phyloP scores from a whole-genome alignment of 2,888 invertebrate species.

The Eledona agricola region DNA sequence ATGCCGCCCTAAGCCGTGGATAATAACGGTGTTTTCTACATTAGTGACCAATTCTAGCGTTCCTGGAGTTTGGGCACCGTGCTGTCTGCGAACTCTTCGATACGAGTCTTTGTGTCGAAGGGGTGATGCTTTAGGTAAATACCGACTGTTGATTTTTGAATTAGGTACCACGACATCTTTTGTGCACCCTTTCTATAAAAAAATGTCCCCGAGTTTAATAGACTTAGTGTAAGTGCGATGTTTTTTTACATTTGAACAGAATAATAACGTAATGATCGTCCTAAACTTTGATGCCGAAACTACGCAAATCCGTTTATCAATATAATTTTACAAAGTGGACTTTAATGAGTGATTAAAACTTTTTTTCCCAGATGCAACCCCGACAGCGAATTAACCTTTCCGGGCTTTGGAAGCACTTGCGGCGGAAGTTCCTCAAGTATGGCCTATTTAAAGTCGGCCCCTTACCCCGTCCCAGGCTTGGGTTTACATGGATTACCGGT shows the following conservation, averaged over 20 bases:
- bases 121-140: slow-evolving; percentile 7
- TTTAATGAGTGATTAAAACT: no score
- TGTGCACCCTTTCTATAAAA: no score
- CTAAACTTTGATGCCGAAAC: no score
- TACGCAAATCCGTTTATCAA: no score
- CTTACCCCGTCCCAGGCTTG: slow-evolving; percentile 67
- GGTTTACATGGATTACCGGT: slow-evolving; percentile 68
- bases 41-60: slow-evolving; percentile 49
- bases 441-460: slow-evolving; percentile 69
- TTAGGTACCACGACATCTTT: no score
- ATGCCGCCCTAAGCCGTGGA: slow-evolving; percentile 45
- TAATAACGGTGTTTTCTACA: slow-evolving; percentile 55
- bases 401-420: slow-evolving; percentile 67
- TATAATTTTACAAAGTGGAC: no score
- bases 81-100: slow-evolving; percentile 41
- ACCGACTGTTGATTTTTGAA: slow-evolving; percentile 8
- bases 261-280: no score
- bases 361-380: slow-evolving; percentile 64
- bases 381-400: slow-evolving; percentile 68
- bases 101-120: slow-evolving; percentile 9
- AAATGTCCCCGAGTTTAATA: no score
- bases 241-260: no score
- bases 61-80: slow-evolving; percentile 43
- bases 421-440: slow-evolving; percentile 66
- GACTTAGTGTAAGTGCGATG: no score